A percentile compares a stretch with the other conserved stretches of the same genome.
Evolutionary conservation across 2,113 vertebrate species (phyloP).

Genomic region (Isurus oxyrinchus): DNA sequence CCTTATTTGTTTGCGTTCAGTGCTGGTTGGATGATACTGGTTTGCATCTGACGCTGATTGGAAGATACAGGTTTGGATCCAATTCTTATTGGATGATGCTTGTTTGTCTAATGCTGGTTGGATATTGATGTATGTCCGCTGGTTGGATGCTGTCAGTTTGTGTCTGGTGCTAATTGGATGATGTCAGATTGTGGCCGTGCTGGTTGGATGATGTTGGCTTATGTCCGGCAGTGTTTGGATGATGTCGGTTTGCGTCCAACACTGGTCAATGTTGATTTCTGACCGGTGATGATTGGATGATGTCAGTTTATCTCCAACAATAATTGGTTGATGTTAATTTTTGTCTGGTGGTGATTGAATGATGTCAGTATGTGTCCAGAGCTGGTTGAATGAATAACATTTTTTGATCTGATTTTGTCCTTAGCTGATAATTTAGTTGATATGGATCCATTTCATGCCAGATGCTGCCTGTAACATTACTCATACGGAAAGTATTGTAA

Average conservation of each 20-base stretch:
- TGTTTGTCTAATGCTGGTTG: background rate
- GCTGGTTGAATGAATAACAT: background rate
- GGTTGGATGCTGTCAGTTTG: background rate
- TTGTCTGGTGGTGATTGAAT: background rate
- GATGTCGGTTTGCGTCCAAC: background rate
- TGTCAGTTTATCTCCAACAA: background rate
- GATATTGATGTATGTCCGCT: constrained; percentile 3
- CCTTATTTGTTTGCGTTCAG: background rate
- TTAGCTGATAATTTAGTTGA: background rate
- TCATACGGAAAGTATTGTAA: constrained; percentile 23
- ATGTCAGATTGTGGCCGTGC: background rate
- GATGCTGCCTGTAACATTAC: constrained; percentile 1
- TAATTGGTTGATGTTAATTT: background rate
- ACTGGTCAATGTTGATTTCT: background rate
- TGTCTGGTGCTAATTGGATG: background rate
- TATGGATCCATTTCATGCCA: constrained; percentile 25
- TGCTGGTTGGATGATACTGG: background rate
- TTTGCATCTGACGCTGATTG: constrained; percentile 18
- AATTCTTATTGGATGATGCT: background rate
- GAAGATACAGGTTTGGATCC: background rate
- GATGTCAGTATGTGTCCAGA: background rate
- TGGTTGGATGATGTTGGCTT: background rate
- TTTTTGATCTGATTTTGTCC: background rate
- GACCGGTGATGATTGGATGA: background rate
- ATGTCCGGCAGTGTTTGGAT: background rate